Evolutionary conservation across 2,888 invertebrate genomes (phyloP).

Genomic region (Plebejus anna): DNA sequence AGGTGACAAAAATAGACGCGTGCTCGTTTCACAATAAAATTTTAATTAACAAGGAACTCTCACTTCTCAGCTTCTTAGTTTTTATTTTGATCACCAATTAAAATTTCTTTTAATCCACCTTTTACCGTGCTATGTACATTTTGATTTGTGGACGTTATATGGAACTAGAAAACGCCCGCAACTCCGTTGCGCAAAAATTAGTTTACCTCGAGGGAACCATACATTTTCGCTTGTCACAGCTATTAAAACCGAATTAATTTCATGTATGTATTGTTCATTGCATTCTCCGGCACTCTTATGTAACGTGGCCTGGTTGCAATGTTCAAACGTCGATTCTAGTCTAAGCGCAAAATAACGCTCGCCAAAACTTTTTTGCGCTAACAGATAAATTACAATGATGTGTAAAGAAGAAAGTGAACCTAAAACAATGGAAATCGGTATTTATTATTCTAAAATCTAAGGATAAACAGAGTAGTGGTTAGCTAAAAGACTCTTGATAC

Average conservation of each 20-base stretch:
- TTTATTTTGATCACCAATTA: neutral
- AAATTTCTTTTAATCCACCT: neutral
- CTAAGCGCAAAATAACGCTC: neutral
- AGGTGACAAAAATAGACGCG: conserved; percentile 6
- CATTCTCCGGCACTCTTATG: neutral
- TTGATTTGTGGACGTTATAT: too few species aligned
- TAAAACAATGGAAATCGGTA: too few species aligned
- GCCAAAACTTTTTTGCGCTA: neutral
- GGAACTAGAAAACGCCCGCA: too few species aligned
- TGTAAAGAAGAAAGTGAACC: neutral
- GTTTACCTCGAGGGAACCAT: too few species aligned
- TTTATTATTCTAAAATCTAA: neutral
- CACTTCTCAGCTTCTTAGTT: neutral
- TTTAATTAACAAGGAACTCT: neutral
- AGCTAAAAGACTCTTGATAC: too few species aligned
- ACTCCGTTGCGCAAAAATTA: too few species aligned
- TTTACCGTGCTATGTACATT: too few species aligned
- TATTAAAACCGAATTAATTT: conserved; percentile 1
- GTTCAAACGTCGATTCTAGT: neutral
- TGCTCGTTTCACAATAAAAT: neutral
- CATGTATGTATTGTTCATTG: neutral
- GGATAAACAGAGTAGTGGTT: too few species aligned
- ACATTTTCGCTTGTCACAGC: neutral
- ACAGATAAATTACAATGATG: neutral
- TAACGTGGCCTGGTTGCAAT: conserved; percentile 7